Conservation (phyloP, 2,888 invertebrate species). For the Scaptodrosophila latifasciaeformis region DNA sequence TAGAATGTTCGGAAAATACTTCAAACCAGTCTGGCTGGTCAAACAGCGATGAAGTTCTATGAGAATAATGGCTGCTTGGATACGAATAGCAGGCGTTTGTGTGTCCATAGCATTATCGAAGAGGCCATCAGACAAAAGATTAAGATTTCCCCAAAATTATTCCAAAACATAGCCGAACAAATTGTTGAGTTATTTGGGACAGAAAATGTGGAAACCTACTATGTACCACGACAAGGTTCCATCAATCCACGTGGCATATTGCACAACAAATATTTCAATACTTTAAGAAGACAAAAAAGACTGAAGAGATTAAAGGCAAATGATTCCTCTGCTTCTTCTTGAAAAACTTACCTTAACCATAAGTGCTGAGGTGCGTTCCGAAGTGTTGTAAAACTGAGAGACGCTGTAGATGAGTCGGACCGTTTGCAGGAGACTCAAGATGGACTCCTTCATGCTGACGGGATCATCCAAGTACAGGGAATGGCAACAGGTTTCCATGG, state of each 20-base stretch:
- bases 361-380: conserved; percentile 94
- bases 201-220: conserved; percentile 44
- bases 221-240: conserved; percentile 30
- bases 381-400: conserved; percentile 96
- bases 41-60: conserved; percentile 39
- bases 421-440: conserved; percentile 91
- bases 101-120: conserved; percentile 38
- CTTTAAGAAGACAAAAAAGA: conserved; percentile 2
- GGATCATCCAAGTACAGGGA: conserved; percentile 94
- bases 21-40: conserved; percentile 23
- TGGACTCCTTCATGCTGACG: conserved; percentile 92
- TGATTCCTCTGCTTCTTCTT: too few species aligned
- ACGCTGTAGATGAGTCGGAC: conserved; percentile 95
- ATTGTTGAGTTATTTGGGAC: conserved; percentile 45
- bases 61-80: conserved; percentile 40
- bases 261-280: conserved; percentile 45
- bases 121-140: conserved; percentile 32
- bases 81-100: conserved; percentile 32
- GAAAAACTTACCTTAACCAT: conserved; percentile 88
- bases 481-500: conserved; percentile 95
- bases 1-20: conserved; percentile 30
- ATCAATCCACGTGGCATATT: conserved; percentile 44
- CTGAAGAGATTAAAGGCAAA: too few species aligned
- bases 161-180: conserved; percentile 41
- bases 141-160: conserved; percentile 31